Percentiles rank a stretch among this genome's conserved stretches.
phyloP scores from a whole-genome alignment of 30 jellyfish, hydroid and myxozoan species.

The Aurelia sp. region DNA sequence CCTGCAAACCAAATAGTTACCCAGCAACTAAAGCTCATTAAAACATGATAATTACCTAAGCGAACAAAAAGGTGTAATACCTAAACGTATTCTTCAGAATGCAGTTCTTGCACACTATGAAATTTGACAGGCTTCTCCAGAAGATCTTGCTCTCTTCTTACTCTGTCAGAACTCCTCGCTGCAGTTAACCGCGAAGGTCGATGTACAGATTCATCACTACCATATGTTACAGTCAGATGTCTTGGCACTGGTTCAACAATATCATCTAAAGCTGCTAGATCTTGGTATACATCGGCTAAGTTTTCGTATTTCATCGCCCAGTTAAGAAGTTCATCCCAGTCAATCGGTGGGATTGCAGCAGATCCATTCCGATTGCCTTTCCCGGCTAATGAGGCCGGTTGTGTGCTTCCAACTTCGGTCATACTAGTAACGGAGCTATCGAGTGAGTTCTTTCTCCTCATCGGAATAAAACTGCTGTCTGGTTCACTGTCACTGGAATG shows the following conservation, averaged over 20 bases:
- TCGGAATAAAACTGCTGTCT: slow-evolving; percentile 40
- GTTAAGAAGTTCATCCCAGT: slow-evolving; percentile 76
- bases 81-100: slow-evolving; percentile 60
- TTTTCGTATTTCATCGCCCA: slow-evolving; percentile 82
- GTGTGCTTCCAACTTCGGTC: slow-evolving; percentile 57
- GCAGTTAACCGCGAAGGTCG: slow-evolving; percentile 9
- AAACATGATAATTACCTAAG: too few relatives aligned
- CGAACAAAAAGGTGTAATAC: too few relatives aligned
- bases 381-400: slow-evolving; percentile 11
- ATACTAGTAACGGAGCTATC: slow-evolving; percentile 45
- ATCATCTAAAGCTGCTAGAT: slow-evolving; percentile 36
- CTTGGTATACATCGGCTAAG: slow-evolving; percentile 63
- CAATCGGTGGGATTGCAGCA: slow-evolving; percentile 38
- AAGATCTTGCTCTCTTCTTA: slow-evolving; percentile 8
- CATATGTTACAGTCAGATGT: neutral
- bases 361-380: neutral
- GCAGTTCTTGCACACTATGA: slow-evolving; percentile 34
- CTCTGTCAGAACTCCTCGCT: slow-evolving; percentile 43
- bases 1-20: too few relatives aligned
- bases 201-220: neutral
- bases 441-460: slow-evolving; percentile 30
- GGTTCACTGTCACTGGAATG: slow-evolving; percentile 39
- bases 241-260: neutral
- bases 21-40: too few relatives aligned
- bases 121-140: slow-evolving; percentile 31